Percentiles rank a stretch among this genome's conserved stretches.
Conservation (phyloP, 2,797 vertebrate species). For the Danio jaintianensis region DNA sequence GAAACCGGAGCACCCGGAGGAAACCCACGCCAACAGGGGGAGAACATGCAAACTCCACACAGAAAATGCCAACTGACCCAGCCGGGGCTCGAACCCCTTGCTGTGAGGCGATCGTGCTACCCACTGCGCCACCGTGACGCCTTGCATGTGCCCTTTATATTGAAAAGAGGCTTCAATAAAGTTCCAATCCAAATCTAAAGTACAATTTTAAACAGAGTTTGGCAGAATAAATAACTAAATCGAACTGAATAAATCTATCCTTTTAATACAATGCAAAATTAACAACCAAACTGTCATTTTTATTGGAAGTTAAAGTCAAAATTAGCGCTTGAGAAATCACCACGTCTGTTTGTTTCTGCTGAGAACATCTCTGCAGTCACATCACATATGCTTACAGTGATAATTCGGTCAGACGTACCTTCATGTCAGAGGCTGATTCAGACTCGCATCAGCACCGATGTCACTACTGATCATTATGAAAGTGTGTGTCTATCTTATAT, state of each 20-base stretch:
- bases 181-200: neutral
- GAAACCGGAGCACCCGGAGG: too few relatives aligned
- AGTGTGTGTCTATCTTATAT: neutral
- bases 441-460: conserved; percentile 24
- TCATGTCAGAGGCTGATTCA: conserved; percentile 21
- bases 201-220: neutral
- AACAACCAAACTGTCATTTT: neutral
- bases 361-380: neutral
- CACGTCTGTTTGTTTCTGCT: too few relatives aligned
- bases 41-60: too few relatives aligned
- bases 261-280: neutral
- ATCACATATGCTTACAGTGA: neutral
- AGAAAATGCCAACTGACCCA: too few relatives aligned
- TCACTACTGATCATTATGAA: neutral
- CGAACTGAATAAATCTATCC: too few relatives aligned
- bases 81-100: too few relatives aligned
- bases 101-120: too few relatives aligned
- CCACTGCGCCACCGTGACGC: too few relatives aligned
- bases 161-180: neutral
- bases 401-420: neutral
- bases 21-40: too few relatives aligned
- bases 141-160: too few relatives aligned
- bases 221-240: neutral
- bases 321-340: neutral
- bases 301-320: neutral